Evolutionary conservation across 2,797 vertebrate species (phyloP).

Genomic region (Oceanodroma leucorhoa): DNA sequence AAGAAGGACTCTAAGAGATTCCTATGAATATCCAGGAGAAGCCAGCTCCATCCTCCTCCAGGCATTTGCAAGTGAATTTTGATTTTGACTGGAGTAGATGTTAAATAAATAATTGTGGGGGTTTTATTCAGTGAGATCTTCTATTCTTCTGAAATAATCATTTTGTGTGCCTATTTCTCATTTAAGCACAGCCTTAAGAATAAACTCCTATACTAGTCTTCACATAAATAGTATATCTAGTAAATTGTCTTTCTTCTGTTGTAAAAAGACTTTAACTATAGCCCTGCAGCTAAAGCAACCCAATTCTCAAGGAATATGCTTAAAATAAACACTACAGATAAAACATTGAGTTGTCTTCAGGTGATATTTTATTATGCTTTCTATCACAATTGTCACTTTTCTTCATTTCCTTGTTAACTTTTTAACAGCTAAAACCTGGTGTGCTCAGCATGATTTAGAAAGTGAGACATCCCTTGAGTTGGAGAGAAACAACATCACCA

Average conservation of each 20-base stretch:
- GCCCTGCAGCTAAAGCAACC: background rate
- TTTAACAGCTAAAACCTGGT: constrained; percentile 7
- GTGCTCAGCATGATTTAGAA: constrained; percentile 16
- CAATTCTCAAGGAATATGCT: background rate
- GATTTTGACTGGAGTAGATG: background rate
- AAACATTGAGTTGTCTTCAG: constrained; percentile 41
- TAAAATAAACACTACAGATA: constrained; percentile 25
- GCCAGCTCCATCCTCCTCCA: background rate
- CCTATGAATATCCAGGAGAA: background rate
- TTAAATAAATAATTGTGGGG: background rate
- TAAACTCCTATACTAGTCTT: background rate
- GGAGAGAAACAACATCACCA: background rate
- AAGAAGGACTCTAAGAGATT: background rate
- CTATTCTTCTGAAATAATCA: background rate
- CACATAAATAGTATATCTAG: background rate
- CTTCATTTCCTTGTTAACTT: background rate
- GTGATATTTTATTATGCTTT: constrained; percentile 32
- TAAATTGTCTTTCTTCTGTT: background rate
- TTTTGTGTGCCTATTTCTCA: background rate
- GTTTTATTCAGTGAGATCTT: background rate
- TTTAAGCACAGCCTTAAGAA: background rate
- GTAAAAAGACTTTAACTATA: background rate
- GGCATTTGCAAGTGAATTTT: background rate
- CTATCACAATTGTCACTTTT: constrained; percentile 25
- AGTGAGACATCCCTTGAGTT: background rate